Evolutionary conservation across 2,888 invertebrate species (phyloP).

Genomic region (Cartodere bifasciata): DNA sequence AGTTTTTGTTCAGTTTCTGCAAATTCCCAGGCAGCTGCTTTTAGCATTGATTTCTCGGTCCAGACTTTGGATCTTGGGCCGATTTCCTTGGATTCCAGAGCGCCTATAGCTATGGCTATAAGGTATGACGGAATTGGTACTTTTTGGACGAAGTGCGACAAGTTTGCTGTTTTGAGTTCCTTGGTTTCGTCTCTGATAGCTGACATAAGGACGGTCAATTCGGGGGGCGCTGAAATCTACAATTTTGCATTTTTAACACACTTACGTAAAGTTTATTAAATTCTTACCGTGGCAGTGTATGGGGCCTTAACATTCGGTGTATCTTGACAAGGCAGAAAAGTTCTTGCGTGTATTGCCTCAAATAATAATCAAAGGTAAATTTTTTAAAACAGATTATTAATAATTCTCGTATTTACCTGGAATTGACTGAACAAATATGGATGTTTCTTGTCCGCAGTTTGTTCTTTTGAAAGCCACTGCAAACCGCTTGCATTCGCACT

Average conservation of each 20-base stretch:
- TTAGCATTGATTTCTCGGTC: conserved; percentile 77
- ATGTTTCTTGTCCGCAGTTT: conserved; percentile 75
- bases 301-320: conserved; percentile 80
- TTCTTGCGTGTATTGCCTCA: conserved; percentile 82
- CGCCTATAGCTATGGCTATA: conserved; percentile 80
- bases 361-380: too few species aligned
- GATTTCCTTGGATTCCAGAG: conserved; percentile 57
- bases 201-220: conserved; percentile 79
- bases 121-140: conserved; percentile 84
- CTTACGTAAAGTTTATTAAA: conserved; percentile 8
- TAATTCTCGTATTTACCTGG: too few species aligned
- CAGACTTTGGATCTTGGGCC: conserved; percentile 79
- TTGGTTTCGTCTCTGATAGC: conserved; percentile 49
- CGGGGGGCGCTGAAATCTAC: conserved; percentile 57
- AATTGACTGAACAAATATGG: conserved; percentile 82
- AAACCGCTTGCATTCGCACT: conserved; percentile 68
- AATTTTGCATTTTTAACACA: conserved; percentile 8
- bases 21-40: conserved; percentile 79
- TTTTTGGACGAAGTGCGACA: conserved; percentile 54
- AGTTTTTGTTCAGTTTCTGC: conserved; percentile 75
- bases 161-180: conserved; percentile 31
- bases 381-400: too few species aligned
- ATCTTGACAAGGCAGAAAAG: conserved; percentile 86
- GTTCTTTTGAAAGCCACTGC: conserved; percentile 78
- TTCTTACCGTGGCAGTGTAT: conserved; percentile 42